Conservation (phyloP, 2,888 invertebrate genomes). For the Hetaerina titia region DNA sequence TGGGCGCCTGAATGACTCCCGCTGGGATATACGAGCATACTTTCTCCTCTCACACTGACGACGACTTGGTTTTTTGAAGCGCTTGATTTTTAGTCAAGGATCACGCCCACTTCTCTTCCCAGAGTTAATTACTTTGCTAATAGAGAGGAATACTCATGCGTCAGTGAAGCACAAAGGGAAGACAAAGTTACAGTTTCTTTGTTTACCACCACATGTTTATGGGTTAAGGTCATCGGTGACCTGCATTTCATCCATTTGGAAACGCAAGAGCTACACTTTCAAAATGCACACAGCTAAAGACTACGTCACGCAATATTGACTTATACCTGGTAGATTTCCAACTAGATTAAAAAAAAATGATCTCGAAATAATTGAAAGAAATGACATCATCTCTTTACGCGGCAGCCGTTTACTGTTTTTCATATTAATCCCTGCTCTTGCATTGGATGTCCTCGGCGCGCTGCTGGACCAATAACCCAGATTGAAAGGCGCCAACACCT, state of each 20-base stretch:
- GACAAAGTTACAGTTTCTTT: slow-evolving; percentile 24
- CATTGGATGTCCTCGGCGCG: not conserved
- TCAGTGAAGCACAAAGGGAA: not conserved
- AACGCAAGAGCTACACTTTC: not conserved
- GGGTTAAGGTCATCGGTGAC: slow-evolving; percentile 39
- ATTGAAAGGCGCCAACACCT: not conserved
- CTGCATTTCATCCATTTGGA: slow-evolving; percentile 23
- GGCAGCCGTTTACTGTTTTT: not conserved
- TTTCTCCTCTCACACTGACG: not conserved
- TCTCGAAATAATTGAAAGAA: not conserved
- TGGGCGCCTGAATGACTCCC: too few species aligned
- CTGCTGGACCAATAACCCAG: slow-evolving; percentile 6
- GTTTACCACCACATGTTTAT: not conserved
- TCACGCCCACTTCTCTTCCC: not conserved
- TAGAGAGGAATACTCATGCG: not conserved
- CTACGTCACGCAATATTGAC: not conserved
- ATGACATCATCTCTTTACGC: not conserved
- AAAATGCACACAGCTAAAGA: not conserved
- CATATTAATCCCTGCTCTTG: not conserved
- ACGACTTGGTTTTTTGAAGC: not conserved
- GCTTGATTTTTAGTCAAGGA: not conserved
- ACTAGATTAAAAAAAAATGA: not conserved
- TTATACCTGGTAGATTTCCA: not conserved
- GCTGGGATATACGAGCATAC: not conserved
- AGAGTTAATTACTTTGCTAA: slow-evolving; percentile 3